Evolutionary conservation across 2,113 vertebrate genomes (phyloP).

Genomic region (Lepisosteus oculatus): DNA sequence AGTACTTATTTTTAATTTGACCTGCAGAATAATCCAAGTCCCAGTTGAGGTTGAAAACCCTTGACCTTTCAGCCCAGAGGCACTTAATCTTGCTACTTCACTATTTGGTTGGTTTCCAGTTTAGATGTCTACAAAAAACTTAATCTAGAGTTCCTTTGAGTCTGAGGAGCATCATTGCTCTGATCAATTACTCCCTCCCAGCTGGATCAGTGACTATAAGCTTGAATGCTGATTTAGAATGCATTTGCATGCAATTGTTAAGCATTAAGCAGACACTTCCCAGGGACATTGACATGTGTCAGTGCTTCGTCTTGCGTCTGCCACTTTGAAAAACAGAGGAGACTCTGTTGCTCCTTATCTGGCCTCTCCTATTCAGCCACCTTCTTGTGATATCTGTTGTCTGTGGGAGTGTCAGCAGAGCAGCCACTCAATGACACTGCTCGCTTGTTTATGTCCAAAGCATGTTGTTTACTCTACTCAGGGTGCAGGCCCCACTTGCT

Average conservation of each 20-base stretch:
- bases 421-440: slow-evolving; percentile 1
- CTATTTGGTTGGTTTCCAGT: slow-evolving; percentile 1
- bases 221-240: slow-evolving; percentile 1
- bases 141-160: background rate
- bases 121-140: background rate
- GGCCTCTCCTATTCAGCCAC: background rate
- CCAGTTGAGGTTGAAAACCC: background rate
- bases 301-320: background rate
- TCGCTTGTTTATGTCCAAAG: background rate
- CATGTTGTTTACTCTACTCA: slow-evolving; percentile 1
- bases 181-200: background rate
- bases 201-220: background rate
- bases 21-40: background rate
- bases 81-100: background rate
- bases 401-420: background rate
- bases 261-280: slow-evolving; percentile 9
- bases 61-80: too few relatives aligned
- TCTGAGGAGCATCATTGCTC: slow-evolving; percentile 3
- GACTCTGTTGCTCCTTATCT: background rate
- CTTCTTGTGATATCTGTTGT: background rate
- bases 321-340: background rate
- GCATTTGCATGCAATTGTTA: background rate
- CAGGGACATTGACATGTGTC: background rate
- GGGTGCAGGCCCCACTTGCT: background rate
- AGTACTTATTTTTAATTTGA: background rate